Percentiles rank a stretch among this genome's conserved stretches.
Conservation (phyloP, 1,140 invertebrate genomes). For the Parapsyche elsis region DNA sequence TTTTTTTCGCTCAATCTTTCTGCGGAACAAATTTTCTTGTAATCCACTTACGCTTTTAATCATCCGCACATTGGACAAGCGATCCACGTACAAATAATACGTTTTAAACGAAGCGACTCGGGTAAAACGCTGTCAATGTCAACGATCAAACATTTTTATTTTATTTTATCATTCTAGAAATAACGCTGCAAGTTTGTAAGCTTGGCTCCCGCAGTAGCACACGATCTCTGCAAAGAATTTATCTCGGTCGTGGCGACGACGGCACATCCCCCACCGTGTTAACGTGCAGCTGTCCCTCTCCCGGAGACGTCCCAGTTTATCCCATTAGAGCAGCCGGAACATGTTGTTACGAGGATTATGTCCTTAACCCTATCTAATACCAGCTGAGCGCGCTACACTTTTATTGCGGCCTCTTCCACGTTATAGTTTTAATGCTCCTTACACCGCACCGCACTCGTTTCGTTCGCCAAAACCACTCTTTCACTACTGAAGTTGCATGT, state of each 20-base stretch:
- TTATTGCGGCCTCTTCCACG: slow-evolving; percentile 49
- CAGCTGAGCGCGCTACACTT: slow-evolving; percentile 50
- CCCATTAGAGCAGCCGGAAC: slow-evolving; percentile 42
- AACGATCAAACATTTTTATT: not conserved
- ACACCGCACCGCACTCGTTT: not conserved
- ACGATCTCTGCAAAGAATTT: not conserved
- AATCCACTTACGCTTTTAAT: slow-evolving; percentile 25
- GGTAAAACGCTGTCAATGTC: not conserved
- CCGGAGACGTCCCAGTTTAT: slow-evolving; percentile 49
- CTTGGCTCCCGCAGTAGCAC: not conserved
- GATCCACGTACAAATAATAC: slow-evolving; percentile 4
- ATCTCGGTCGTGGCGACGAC: not conserved
- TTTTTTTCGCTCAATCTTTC: slow-evolving; percentile 6
- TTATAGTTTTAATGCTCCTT: slow-evolving; percentile 26
- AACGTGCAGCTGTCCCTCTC: slow-evolving; percentile 31
- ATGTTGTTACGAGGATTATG: slow-evolving; percentile 51
- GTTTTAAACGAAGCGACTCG: not conserved
- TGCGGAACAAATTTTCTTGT: slow-evolving; percentile 19
- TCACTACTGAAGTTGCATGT: not conserved
- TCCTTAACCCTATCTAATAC: slow-evolving; percentile 51
- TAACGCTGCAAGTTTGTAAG: not conserved
- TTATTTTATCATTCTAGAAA: not conserved
- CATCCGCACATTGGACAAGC: not conserved
- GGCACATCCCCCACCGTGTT: not conserved
- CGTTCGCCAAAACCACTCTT: not conserved